These are phyloP conservation scores for Palythoa heliodiscus DNA, from an alignment of 92 coral and sea anemone genomes.

Conservation along the genomic window DNA sequence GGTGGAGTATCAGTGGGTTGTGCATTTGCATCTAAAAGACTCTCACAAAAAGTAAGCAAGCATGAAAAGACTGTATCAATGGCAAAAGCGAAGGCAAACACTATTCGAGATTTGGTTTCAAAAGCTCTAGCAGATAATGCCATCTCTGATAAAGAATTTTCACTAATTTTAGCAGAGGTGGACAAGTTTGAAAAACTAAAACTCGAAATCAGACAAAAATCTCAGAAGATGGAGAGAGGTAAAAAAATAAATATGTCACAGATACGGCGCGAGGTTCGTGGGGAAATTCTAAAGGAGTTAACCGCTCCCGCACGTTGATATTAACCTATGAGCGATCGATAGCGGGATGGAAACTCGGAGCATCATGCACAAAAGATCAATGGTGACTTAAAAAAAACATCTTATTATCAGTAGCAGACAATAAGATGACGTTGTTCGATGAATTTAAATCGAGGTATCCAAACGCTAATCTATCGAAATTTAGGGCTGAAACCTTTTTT, in stretches of 20 bases:
- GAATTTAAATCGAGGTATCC: neutral
- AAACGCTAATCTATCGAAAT: conserved; percentile 1
- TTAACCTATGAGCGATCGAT: conserved; percentile 42
- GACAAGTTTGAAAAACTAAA: conserved; percentile 12
- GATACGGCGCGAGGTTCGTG: conserved; percentile 42
- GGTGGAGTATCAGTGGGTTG: neutral
- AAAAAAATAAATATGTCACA: conserved; percentile 29
- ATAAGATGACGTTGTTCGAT: conserved; percentile 20
- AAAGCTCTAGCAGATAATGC: neutral
- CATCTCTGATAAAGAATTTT: conserved; percentile 14
- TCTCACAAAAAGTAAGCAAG: neutral
- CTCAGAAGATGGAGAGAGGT: conserved; percentile 21
- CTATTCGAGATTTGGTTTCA: neutral
- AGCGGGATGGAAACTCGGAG: conserved; percentile 27
- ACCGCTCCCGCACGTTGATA: no score
- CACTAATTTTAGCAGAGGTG: no score
- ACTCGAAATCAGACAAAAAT: conserved; percentile 25
- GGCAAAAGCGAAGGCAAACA: neutral
- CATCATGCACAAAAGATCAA: neutral
- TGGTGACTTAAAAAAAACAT: conserved; percentile 21
- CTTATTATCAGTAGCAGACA: neutral
- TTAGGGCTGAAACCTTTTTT: neutral
- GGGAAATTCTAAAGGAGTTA: conserved; percentile 44
- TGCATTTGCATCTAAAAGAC: neutral
- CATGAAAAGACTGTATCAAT: neutral